Percentiles rank a stretch among this genome's conserved stretches.
Evolutionary conservation across 1,140 invertebrate species (phyloP).

Genomic region (Caenorhabditis briggsae): DNA sequence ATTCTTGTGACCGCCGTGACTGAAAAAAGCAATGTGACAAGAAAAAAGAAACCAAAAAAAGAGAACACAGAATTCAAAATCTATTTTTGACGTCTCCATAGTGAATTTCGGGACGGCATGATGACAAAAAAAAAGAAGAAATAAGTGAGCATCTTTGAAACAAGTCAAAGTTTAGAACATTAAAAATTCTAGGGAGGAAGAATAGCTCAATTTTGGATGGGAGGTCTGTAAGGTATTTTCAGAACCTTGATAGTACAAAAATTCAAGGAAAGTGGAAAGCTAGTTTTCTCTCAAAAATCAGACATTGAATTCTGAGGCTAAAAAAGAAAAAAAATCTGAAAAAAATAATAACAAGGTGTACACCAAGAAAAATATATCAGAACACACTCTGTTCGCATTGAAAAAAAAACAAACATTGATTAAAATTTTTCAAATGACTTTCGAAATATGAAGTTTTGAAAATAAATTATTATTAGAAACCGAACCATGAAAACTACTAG

Average conservation of each 20-base stretch:
- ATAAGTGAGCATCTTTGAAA: neutral
- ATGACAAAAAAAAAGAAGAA: neutral
- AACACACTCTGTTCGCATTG: neutral
- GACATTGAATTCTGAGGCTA: neutral
- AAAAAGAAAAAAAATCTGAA: neutral
- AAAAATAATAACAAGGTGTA: conserved; percentile 7
- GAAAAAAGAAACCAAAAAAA: neutral
- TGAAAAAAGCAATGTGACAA: neutral
- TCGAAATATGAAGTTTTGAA: too few species aligned
- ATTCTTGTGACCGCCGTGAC: conserved; percentile 22
- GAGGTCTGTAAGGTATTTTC: neutral
- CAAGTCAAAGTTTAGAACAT: too few species aligned
- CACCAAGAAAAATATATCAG: conserved; percentile 1
- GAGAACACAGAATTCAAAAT: neutral
- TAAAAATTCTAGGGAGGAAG: too few species aligned
- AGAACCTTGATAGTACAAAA: too few species aligned
- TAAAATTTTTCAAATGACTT: too few species aligned
- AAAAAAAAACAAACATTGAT: neutral
- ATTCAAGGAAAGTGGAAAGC: neutral
- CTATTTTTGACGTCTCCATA: conserved; percentile 47
- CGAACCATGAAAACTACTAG: too few species aligned
- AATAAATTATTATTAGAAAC: too few species aligned
- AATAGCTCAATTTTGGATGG: too few species aligned
- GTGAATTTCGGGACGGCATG: conserved; percentile 16
- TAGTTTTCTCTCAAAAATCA: neutral